Conservation (phyloP, 2,113 vertebrate genomes). For the Phrynocephalus versicolor region DNA sequence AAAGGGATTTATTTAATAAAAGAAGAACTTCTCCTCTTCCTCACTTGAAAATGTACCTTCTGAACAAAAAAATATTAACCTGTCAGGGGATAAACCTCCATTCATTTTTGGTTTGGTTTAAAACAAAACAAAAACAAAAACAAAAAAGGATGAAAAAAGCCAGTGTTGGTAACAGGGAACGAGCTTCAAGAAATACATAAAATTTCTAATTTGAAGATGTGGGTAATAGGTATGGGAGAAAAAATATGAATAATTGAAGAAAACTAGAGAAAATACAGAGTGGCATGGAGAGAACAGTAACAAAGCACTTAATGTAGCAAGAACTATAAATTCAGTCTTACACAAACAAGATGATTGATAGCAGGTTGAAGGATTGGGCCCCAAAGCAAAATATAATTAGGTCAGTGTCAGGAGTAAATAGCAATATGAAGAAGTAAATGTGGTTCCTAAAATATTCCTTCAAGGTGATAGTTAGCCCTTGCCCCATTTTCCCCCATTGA, state of each 20-base stretch:
- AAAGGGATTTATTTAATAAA: slow-evolving; percentile 31
- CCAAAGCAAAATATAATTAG: slow-evolving; percentile 12
- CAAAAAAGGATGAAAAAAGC: slow-evolving; percentile 22
- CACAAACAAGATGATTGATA: not conserved
- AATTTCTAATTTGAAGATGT: slow-evolving; percentile 2
- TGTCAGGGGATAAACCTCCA: not conserved
- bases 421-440: not conserved
- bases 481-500: not conserved
- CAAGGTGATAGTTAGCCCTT: slow-evolving; percentile 24
- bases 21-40: slow-evolving; percentile 34
- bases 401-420: slow-evolving; percentile 30
- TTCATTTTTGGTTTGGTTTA: not conserved
- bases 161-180: slow-evolving; percentile 23
- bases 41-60: slow-evolving; percentile 23
- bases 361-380: slow-evolving; percentile 4
- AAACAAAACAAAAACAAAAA: too few relatives aligned
- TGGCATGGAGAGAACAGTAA: not conserved
- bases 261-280: slow-evolving; percentile 8
- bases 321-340: not conserved
- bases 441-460: not conserved
- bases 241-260: slow-evolving; percentile 16
- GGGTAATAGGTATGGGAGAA: not conserved
- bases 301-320: not conserved
- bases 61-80: slow-evolving; percentile 28
- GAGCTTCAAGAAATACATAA: not conserved